Base-by-base conservation (phyloP, 2,797 vertebrate genomes). In the Platyrinchus mystaceus region DNA sequence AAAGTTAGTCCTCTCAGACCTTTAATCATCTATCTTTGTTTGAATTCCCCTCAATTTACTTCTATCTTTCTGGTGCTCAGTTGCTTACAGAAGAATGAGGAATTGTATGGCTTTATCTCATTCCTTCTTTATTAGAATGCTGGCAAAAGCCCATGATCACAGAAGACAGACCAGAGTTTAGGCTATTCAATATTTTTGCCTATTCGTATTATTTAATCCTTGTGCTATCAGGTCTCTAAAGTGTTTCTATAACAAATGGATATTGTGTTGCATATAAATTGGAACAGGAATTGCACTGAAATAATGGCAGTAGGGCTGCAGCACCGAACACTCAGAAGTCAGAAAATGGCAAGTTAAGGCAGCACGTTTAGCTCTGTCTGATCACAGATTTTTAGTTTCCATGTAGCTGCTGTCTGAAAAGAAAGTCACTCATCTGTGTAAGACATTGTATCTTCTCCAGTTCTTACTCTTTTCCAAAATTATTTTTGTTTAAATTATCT, bases 1-100 rank as follows among this genome's bases (percentile, higher is more conserved):
- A 56, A 92, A 91, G 73, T 93, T 94, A 91, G 69, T 91, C 49
- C 53, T 69, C 41, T 83, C 53, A 84, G 87, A 87, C 86, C 92
- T 97, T 96, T 97, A 96, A 96, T 96, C 95, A 96, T 95, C 75
- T 52, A 34, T 83, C 85, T 93, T 90, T 93, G 47, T 80, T 82
- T 93, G 87, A 89, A 78, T 91, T 93, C 50, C 37, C 53, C 84
- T 90, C 94, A 71, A 67, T 95, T 95, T 94, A 46, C 67, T 89
- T 95, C 87, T 95, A 0, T 93, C 78, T 90, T 91, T 84, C 70
- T 87, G 52, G 47, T 84, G 58, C 81, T 84, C 84, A 89, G 86
- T 84, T 94, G 78, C 74, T 92, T 84, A 47, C 84, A 93, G 86
- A 91, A 87, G 93, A 95, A 87, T 84, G 70, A 95, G 63, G 77